These are phyloP conservation scores for Drosophila borborema DNA, from an alignment of 2,888 invertebrate species.

Conservation along the genomic window DNA sequence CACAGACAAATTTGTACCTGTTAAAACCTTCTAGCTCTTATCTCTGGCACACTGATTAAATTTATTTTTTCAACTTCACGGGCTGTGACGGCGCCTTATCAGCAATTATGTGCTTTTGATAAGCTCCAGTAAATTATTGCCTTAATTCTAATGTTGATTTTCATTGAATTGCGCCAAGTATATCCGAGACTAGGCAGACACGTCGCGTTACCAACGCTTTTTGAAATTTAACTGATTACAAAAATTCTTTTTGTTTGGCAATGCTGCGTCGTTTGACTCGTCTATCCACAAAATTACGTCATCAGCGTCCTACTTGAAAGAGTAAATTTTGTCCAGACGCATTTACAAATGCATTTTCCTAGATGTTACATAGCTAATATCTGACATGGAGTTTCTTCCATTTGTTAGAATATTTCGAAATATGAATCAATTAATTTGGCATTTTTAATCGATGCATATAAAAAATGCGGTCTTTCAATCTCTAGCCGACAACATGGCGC, in stretches of 20 bases:
- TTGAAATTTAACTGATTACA: constrained; percentile 54
- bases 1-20: constrained; percentile 37
- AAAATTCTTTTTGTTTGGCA: constrained; percentile 53
- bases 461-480: constrained; percentile 54
- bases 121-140: constrained; percentile 67
- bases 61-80: constrained; percentile 57
- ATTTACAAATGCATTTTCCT: constrained; percentile 2
- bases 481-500: constrained; percentile 58
- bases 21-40: constrained; percentile 65
- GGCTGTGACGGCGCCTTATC: constrained; percentile 61
- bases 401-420: constrained; percentile 10
- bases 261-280: constrained; percentile 53
- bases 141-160: constrained; percentile 71
- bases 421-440: constrained; percentile 4
- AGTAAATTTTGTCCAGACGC: constrained; percentile 25
- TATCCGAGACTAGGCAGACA: constrained; percentile 48
- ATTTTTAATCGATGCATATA: constrained; percentile 21
- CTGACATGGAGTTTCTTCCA: constrained; percentile 3
- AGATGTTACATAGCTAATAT: constrained; percentile 15
- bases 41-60: constrained; percentile 70
- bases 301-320: constrained; percentile 76
- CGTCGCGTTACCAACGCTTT: constrained; percentile 38
- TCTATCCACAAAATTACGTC: constrained; percentile 66
- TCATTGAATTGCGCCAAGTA: constrained; percentile 58
- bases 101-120: constrained; percentile 68